These are phyloP conservation scores for Helicoverpa assulta DNA, from an alignment of 2,888 invertebrate genomes.

Conservation along the genomic window DNA sequence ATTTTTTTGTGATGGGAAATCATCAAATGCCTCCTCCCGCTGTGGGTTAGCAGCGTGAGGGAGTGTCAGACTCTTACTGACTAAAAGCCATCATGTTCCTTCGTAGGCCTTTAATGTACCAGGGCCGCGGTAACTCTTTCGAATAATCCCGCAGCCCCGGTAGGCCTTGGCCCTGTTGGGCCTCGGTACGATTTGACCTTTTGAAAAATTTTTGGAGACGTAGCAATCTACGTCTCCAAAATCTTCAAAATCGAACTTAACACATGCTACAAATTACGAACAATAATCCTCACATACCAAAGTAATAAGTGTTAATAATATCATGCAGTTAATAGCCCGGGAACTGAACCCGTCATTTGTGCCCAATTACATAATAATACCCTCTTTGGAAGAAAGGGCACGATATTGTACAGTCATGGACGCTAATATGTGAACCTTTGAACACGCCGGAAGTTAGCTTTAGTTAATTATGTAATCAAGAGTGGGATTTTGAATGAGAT, in stretches of 20 bases:
- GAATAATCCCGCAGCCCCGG: too few species aligned
- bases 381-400: constrained; percentile 56
- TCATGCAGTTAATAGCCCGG: constrained; percentile 42
- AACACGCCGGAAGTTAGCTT: constrained; percentile 33
- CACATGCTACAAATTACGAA: constrained; percentile 11
- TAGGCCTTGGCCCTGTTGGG: too few species aligned
- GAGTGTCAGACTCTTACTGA: too few species aligned
- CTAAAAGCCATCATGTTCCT: too few species aligned
- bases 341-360: constrained; percentile 59
- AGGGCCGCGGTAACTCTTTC: too few species aligned
- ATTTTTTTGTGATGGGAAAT: too few species aligned
- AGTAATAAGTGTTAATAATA: constrained; percentile 60
- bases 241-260: neutral
- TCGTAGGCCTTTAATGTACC: too few species aligned
- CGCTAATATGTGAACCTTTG: constrained; percentile 60
- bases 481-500: constrained; percentile 18
- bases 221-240: neutral
- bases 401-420: constrained; percentile 60
- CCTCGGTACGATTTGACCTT: neutral
- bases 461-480: constrained; percentile 55
- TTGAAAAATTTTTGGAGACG: neutral
- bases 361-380: constrained; percentile 64
- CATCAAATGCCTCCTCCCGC: too few species aligned
- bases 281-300: constrained; percentile 40
- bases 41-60: too few species aligned